Conservation (phyloP, 1,140 invertebrate genomes). For the Mylabris phalerata region DNA sequence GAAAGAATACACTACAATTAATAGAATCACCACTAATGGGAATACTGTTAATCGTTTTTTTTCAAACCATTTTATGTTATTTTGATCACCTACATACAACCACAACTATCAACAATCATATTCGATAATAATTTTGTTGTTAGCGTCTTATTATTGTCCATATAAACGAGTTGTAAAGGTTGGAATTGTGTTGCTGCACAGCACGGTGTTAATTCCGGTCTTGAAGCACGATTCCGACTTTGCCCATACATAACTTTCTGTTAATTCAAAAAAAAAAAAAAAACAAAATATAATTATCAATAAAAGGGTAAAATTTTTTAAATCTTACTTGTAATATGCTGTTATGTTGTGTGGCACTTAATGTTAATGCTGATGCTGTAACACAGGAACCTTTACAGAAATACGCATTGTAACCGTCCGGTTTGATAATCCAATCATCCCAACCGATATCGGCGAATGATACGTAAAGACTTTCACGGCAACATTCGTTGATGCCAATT, state of each 20-base stretch:
- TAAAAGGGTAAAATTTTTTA: slow-evolving; percentile 1
- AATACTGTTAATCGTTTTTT: no score
- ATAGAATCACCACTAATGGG: no score
- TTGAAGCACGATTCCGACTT: slow-evolving; percentile 37
- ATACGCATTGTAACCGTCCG: slow-evolving; percentile 72
- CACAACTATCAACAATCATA: slow-evolving; percentile 77
- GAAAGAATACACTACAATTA: no score
- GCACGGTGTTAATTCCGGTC: slow-evolving; percentile 62
- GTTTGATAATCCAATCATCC: slow-evolving; percentile 81
- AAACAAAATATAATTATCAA: slow-evolving; percentile 21
- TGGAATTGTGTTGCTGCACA: slow-evolving; percentile 71
- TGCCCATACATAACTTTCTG: slow-evolving; percentile 55
- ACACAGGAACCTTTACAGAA: slow-evolving; percentile 76
- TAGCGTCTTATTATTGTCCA: slow-evolving; percentile 65
- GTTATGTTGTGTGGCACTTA: slow-evolving; percentile 58
- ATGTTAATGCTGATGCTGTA: slow-evolving; percentile 58
- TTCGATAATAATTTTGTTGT: slow-evolving; percentile 71
- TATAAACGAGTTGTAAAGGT: slow-evolving; percentile 64
- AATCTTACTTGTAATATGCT: slow-evolving; percentile 59
- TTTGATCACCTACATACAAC: slow-evolving; percentile 56
- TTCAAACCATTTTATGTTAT: no score
- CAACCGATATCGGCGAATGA: slow-evolving; percentile 79
- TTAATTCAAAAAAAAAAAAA: slow-evolving; percentile 43
- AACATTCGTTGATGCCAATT: slow-evolving; percentile 67
- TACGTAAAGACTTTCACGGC: slow-evolving; percentile 72